Evolutionary conservation across 2,797 vertebrate species (phyloP).

Genomic region (Dryobates pubescens): DNA sequence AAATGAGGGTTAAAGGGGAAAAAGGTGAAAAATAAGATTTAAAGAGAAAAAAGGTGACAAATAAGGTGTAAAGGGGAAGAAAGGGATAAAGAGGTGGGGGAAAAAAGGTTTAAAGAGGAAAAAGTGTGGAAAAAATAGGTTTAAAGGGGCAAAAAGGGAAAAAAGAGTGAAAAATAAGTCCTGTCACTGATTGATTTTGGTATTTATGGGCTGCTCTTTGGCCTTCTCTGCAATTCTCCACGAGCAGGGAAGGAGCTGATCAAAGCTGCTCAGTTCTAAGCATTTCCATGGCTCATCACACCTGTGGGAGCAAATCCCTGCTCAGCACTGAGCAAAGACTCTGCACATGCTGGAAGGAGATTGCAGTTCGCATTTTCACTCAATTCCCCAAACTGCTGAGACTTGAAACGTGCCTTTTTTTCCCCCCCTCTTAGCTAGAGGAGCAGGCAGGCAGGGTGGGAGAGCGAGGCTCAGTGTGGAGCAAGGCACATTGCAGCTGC

Average conservation of each 20-base stretch:
- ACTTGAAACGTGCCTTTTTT: constrained; percentile 12
- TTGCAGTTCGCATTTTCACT: neutral
- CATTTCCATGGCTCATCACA: neutral
- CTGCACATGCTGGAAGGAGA: neutral
- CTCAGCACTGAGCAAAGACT: neutral
- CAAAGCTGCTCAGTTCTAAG: neutral
- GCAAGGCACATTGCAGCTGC: constrained; percentile 65
- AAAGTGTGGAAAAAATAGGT: too few species aligned
- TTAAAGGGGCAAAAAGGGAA: neutral
- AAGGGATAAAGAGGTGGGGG: too few species aligned
- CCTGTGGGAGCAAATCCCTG: neutral
- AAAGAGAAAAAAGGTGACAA: too few species aligned
- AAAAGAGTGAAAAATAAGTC: neutral
- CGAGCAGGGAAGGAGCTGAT: neutral
- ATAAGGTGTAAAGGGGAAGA: too few species aligned
- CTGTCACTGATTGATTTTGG: neutral
- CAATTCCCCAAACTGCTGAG: neutral
- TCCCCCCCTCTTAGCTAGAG: neutral
- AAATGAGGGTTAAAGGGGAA: neutral
- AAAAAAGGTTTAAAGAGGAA: too few species aligned
- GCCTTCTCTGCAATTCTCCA: neutral
- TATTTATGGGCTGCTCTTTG: neutral
- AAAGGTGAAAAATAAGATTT: too few species aligned
- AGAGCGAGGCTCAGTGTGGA: neutral
- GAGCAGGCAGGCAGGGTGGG: constrained; percentile 24